Percentiles rank a stretch among this genome's conserved stretches.
Evolutionary conservation across 2,113 vertebrate genomes (phyloP).

Genomic region (Proteles cristata): DNA sequence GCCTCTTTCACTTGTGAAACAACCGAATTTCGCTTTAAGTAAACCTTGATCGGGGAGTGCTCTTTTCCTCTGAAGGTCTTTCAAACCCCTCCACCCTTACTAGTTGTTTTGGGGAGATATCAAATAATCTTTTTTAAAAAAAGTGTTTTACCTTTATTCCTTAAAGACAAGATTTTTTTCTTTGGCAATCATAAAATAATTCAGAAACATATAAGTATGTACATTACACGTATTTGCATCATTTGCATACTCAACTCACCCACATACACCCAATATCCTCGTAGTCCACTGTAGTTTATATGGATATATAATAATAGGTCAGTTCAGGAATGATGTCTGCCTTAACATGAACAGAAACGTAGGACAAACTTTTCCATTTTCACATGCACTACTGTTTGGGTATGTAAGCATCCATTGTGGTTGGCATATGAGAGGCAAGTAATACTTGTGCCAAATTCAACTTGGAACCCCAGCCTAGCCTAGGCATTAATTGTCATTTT

Average conservation of each 20-base stretch:
- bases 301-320: conserved; percentile 43
- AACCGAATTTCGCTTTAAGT: neutral
- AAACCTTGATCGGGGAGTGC: neutral
- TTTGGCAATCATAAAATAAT: conserved; percentile 38
- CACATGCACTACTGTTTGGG: conserved; percentile 5
- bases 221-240: neutral
- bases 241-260: neutral
- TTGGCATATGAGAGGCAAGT: conserved; percentile 42
- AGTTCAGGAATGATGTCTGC: conserved; percentile 21
- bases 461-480: neutral
- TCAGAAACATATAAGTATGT: neutral
- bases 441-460: conserved; percentile 31
- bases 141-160: neutral
- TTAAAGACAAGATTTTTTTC: neutral
- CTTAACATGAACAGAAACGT: conserved; percentile 59
- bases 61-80: neutral
- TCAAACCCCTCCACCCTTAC: neutral
- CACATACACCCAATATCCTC: neutral
- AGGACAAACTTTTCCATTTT: conserved; percentile 65
- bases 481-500: neutral
- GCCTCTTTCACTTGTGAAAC: neutral
- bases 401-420: conserved; percentile 44
- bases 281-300: conserved; percentile 20
- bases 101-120: neutral
- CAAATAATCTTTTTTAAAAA: neutral